Evolutionary conservation across 2,888 invertebrate genomes (phyloP), one percentile per base, ranked within the genome.

Genomic region (Oxycera nigricornis): DNA sequence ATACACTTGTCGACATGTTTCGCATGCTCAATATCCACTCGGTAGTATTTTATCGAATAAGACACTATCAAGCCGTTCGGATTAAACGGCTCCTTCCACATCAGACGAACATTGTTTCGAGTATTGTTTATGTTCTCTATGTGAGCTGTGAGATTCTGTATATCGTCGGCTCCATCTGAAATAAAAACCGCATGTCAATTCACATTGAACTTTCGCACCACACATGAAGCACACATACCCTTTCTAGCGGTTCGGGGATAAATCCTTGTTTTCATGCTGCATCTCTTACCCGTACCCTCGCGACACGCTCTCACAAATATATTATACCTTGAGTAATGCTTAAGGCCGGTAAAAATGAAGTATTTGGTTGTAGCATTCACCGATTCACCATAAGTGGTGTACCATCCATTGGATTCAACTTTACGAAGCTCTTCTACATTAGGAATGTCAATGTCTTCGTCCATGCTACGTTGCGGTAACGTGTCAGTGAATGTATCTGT

Each of bases 21-120:
- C 81, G 91, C 91, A 82, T 90, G 89, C 81, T 88, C 88, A 55
- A 90, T 88, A 75, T 92, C 92, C 28, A 91, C 87, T 70, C 90
- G 88, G 77, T 89, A 88, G 81, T 93, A 94, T 78, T 91, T 90
- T 72, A 97, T 90, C 77, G 91, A 90, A 85, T 97, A 98, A 0
- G 92, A 91, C 52, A 95, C 90, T 59, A 97, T 91, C 75, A 93
- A 88, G 1, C 98, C 96, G 84, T 98, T 98, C 0, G 98, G 97
- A 77, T 91, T 86, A 24, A 82, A 79, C 0, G 98, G 97, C 78
- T 93, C 91, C 1, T 89, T 87, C 98, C 98, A 98, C 28, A 86
- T 88, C 2, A 95, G 86, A 61, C 89, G 90, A 14, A 94, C 89
- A 78, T 88, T 88, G 0, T 89, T 89, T 22, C 86, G 79, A 0